Evolutionary conservation across 2,797 vertebrate genomes (phyloP).

Genomic region (Oophaga sylvatica): DNA sequence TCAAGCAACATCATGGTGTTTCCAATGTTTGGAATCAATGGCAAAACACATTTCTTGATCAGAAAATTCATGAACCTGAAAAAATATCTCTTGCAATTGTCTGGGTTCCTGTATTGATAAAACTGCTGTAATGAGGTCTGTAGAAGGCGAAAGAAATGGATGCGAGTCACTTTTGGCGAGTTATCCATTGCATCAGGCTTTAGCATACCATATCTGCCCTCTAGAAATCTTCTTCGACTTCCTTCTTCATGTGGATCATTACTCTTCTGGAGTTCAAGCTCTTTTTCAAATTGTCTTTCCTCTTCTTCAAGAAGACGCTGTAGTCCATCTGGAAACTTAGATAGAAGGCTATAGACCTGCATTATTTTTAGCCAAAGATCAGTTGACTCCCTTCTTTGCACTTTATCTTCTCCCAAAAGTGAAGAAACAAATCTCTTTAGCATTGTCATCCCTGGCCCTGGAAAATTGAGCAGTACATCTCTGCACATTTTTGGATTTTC

Average conservation of each 20-base stretch:
- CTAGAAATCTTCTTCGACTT: conserved; percentile 65
- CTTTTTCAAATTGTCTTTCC: conserved; percentile 73
- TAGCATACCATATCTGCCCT: conserved; percentile 77
- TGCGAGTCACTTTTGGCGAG: conserved; percentile 65
- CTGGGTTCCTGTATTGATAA: conserved; percentile 71
- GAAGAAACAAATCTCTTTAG: conserved; percentile 70
- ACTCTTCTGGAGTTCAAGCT: conserved; percentile 63
- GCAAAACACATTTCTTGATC: conserved; percentile 70
- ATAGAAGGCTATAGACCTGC: conserved; percentile 72
- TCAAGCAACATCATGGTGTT: conserved; percentile 78
- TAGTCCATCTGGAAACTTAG: conserved; percentile 74
- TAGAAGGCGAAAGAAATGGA: conserved; percentile 79
- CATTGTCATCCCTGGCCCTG: conserved; percentile 63
- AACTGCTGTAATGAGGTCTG: conserved; percentile 74
- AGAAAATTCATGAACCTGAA: conserved; percentile 80
- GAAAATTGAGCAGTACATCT: conserved; percentile 63
- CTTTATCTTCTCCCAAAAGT: conserved; percentile 65
- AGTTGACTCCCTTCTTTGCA: conserved; percentile 74
- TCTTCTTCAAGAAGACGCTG: conserved; percentile 73
- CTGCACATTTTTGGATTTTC: conserved; percentile 74
- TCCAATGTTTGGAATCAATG: conserved; percentile 74
- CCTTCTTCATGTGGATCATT: conserved; percentile 52
- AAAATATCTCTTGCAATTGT: conserved; percentile 73
- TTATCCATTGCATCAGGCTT: conserved; percentile 66
- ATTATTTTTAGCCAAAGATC: conserved; percentile 76